Evolutionary conservation across 2,888 invertebrate genomes (phyloP).

Genomic region (Isoperla grammatica): DNA sequence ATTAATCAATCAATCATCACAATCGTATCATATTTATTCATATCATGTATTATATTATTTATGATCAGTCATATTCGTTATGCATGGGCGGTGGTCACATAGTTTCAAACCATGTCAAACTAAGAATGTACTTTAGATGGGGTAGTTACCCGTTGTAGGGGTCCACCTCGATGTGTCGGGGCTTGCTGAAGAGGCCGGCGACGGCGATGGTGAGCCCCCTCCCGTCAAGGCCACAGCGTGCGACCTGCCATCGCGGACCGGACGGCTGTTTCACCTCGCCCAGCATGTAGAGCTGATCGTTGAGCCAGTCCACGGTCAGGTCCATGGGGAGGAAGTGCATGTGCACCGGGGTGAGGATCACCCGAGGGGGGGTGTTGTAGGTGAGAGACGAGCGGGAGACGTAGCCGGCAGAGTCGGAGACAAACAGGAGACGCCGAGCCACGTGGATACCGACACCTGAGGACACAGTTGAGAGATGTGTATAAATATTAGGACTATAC

Average conservation of each 20-base stretch:
- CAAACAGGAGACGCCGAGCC: slow-evolving; percentile 60
- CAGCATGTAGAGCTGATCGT: slow-evolving; percentile 74
- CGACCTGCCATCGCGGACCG: slow-evolving; percentile 45
- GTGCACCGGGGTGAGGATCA: slow-evolving; percentile 54
- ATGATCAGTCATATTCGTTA: too few species aligned
- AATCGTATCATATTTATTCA: too few species aligned
- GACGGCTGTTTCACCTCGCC: slow-evolving; percentile 59
- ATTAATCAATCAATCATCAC: too few species aligned
- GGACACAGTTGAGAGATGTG: slow-evolving; percentile 24
- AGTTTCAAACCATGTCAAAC: too few species aligned
- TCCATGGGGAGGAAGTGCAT: slow-evolving; percentile 61
- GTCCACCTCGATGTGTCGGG: slow-evolving; percentile 82
- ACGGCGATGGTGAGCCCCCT: slow-evolving; percentile 62
- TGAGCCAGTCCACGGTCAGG: slow-evolving; percentile 84
- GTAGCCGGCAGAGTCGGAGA: slow-evolving; percentile 66
- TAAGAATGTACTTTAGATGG: too few species aligned
- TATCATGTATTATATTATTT: too few species aligned
- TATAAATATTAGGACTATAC: background rate
- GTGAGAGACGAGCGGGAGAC: slow-evolving; percentile 50
- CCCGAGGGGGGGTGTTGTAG: slow-evolving; percentile 35
- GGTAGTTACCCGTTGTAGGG: slow-evolving; percentile 88
- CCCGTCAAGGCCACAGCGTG: slow-evolving; percentile 69
- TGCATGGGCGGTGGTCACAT: too few species aligned
- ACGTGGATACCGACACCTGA: slow-evolving; percentile 74
- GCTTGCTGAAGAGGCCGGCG: slow-evolving; percentile 62